Evolutionary conservation across 2,888 invertebrate species (phyloP).

Genomic region (Synergus umbraculus): DNA sequence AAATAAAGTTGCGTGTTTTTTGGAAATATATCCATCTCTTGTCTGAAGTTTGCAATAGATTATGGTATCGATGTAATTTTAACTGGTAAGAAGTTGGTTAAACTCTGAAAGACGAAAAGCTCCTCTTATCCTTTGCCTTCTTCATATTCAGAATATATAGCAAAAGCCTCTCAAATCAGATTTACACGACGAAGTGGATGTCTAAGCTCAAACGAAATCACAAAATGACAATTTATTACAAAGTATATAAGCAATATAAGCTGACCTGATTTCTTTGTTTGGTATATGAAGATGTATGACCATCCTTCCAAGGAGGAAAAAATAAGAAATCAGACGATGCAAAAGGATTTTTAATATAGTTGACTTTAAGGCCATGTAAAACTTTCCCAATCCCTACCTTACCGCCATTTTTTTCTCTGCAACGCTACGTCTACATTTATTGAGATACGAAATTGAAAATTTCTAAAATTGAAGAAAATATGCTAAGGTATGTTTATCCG

Average conservation of each 20-base stretch:
- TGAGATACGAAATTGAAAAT: too few species aligned
- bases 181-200: constrained; percentile 13
- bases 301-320: not conserved
- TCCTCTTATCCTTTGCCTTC: constrained; percentile 8
- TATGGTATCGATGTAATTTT: not conserved
- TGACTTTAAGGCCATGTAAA: not conserved
- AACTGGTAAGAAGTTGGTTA: too few species aligned
- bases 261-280: not conserved
- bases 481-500: too few species aligned
- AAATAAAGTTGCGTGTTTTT: too few species aligned
- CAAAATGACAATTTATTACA: not conserved
- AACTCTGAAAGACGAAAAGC: not conserved
- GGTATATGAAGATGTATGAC: too few species aligned
- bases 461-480: not conserved
- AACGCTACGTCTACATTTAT: too few species aligned
- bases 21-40: not conserved
- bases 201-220: not conserved
- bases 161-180: constrained; percentile 20
- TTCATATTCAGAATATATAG: constrained; percentile 20
- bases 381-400: too few species aligned
- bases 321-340: not conserved
- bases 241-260: not conserved
- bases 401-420: too few species aligned
- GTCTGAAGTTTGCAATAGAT: not conserved
- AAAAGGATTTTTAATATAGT: not conserved